phyloP scores from a whole-genome alignment of 2,888 invertebrate species.

The Pristionchus entomophagus region DNA sequence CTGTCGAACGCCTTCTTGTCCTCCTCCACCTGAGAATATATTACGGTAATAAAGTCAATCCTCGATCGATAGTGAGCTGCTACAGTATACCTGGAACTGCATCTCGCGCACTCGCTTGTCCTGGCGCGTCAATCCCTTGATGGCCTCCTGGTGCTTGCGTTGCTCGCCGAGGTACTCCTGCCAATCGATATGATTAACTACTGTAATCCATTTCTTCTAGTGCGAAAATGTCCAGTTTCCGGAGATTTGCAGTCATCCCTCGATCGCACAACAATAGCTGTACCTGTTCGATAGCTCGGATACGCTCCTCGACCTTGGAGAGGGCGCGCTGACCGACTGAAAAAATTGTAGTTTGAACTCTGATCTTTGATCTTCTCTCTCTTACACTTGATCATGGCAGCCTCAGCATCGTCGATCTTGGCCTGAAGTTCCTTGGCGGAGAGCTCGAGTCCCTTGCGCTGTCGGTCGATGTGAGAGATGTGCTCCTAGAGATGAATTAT shows the following conservation, averaged over 20 bases:
- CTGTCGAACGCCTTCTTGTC: conserved; percentile 79
- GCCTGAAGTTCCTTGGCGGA: conserved; percentile 98
- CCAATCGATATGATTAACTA: neutral
- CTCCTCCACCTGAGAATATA: conserved; percentile 77
- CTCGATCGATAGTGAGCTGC: neutral
- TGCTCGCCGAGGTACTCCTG: conserved; percentile 98
- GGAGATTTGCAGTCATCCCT: neutral
- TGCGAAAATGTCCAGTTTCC: neutral
- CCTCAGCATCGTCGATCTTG: conserved; percentile 92
- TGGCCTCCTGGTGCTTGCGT: conserved; percentile 86
- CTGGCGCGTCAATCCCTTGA: conserved; percentile 79
- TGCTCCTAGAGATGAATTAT: conserved; percentile 83
- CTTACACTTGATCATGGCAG: conserved; percentile 88
- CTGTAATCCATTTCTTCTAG: neutral
- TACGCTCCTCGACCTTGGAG: conserved; percentile 92
- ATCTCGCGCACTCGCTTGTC: conserved; percentile 79
- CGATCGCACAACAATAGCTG: neutral
- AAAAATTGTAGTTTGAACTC: conserved; percentile 43
- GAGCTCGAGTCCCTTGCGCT: conserved; percentile 94
- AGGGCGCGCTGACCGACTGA: conserved; percentile 96
- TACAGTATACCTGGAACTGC: conserved; percentile 73
- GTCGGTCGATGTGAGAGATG: conserved; percentile 93
- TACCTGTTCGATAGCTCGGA: conserved; percentile 86
- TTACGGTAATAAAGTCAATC: conserved; percentile 38
- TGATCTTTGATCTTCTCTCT: conserved; percentile 26